Conservation (phyloP, 1,140 invertebrate species). For the Mamestra configurata region DNA sequence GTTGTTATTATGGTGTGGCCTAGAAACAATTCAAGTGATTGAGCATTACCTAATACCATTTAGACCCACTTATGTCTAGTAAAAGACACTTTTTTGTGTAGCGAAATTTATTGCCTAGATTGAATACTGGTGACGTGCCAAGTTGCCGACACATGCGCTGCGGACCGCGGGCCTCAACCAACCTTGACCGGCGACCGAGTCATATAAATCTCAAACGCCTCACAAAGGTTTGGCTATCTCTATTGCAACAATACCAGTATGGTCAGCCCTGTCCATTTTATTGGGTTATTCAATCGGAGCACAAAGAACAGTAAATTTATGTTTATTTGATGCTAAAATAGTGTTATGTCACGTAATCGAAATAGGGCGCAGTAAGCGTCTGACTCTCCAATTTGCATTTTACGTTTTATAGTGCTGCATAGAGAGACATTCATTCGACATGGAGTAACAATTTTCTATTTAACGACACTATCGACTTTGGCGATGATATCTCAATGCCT, state of each 20-base stretch:
- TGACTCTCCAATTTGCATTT: conserved; percentile 23
- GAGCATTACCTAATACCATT: conserved; percentile 16
- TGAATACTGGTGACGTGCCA: conserved; percentile 71
- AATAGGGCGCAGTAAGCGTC: not conserved
- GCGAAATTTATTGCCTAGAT: conserved; percentile 49
- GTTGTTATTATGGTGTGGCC: conserved; percentile 28
- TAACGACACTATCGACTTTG: not conserved
- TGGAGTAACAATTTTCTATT: conserved; percentile 7
- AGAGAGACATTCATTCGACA: not conserved
- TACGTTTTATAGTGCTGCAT: not conserved
- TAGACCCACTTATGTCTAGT: conserved; percentile 31
- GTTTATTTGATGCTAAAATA: not conserved
- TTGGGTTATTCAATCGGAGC: conserved; percentile 32
- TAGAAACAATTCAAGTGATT: conserved; percentile 36
- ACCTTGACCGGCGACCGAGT: conserved; percentile 77
- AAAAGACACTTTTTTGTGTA: conserved; percentile 32
- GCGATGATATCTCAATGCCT: conserved; percentile 15
- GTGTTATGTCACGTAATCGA: conserved; percentile 25
- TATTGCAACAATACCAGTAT: conserved; percentile 51
- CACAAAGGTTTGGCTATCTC: conserved; percentile 55
- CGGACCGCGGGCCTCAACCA: conserved; percentile 77
- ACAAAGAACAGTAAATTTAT: conserved; percentile 15
- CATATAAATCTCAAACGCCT: conserved; percentile 56
- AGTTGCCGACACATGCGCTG: conserved; percentile 60
- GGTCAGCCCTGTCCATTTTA: conserved; percentile 27